phyloP scores from a whole-genome alignment of 2,113 vertebrate genomes.

The Scatophagus argus region DNA sequence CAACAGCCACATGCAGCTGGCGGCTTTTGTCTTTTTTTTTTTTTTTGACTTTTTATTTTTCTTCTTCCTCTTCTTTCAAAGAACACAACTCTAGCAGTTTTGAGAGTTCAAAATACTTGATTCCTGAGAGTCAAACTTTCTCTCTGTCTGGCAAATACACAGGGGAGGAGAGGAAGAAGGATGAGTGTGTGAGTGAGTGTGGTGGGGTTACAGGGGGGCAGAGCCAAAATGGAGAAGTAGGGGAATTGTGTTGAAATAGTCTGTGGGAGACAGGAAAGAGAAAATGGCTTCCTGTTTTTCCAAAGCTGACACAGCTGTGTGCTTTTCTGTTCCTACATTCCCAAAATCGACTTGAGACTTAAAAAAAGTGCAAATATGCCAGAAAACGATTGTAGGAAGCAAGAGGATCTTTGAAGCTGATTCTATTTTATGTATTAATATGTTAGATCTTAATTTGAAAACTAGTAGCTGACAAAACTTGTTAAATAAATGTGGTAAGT shows the following conservation, averaged over 20 bases:
- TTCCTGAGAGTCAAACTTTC: neutral
- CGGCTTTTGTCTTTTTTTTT: neutral
- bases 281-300: neutral
- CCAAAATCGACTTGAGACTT: neutral
- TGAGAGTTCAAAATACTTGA: neutral
- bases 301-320: neutral
- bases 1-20: too few species aligned
- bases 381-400: neutral
- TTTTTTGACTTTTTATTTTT: too few species aligned
- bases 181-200: neutral
- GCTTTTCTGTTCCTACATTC: neutral
- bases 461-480: too few species aligned
- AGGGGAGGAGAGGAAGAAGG: neutral
- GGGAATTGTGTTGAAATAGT: conserved; percentile 36
- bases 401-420: too few species aligned
- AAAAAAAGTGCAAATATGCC: neutral
- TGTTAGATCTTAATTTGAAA: too few species aligned
- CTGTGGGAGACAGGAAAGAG: neutral
- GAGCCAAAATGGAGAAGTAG: conserved; percentile 1
- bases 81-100: neutral
- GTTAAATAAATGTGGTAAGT: too few species aligned
- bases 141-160: neutral
- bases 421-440: too few species aligned
- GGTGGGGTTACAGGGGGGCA: neutral
- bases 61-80: neutral